Percentiles rank a stretch among this genome's conserved stretches.
Conservation (phyloP, 2,888 invertebrate genomes). For the Chromoteleia sp. region DNA sequence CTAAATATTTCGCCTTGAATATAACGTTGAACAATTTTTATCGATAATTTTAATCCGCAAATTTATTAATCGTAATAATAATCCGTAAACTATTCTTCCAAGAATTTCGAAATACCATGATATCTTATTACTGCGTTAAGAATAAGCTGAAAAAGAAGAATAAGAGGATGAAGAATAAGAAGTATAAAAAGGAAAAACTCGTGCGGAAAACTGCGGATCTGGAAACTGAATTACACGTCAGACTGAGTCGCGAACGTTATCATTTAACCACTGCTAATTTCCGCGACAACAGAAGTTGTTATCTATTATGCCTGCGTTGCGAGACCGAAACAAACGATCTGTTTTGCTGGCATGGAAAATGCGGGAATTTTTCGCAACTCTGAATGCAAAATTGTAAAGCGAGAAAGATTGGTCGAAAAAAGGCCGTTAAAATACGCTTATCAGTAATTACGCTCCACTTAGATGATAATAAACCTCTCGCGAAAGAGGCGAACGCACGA, state of each 20-base stretch:
- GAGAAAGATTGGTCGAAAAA: slow-evolving; percentile 2
- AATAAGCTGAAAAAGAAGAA: too few relatives aligned
- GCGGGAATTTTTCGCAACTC: slow-evolving; percentile 27
- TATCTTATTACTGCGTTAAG: too few relatives aligned
- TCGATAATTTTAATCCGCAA: too few relatives aligned
- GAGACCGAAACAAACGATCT: slow-evolving; percentile 50
- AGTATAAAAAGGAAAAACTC: slow-evolving; percentile 13
- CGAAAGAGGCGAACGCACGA: background rate
- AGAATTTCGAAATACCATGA: too few relatives aligned
- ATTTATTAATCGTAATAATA: too few relatives aligned
- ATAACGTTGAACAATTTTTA: too few relatives aligned
- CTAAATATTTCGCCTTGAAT: too few relatives aligned
- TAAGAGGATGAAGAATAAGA: background rate
- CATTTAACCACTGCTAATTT: slow-evolving; percentile 64
- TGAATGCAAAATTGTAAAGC: slow-evolving; percentile 10
- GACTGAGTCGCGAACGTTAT: slow-evolving; percentile 56
- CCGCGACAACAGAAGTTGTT: slow-evolving; percentile 61
- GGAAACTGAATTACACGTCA: slow-evolving; percentile 51
- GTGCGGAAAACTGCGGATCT: slow-evolving; percentile 37
- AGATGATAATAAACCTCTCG: slow-evolving; percentile 10
- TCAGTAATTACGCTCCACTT: slow-evolving; percentile 27
- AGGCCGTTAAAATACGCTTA: slow-evolving; percentile 7
- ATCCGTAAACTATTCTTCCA: too few relatives aligned
- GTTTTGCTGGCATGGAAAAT: slow-evolving; percentile 39
- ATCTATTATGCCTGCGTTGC: slow-evolving; percentile 60